phyloP scores from a whole-genome alignment of 2,888 invertebrate genomes.

The Ommatoiulus sabulosus region DNA sequence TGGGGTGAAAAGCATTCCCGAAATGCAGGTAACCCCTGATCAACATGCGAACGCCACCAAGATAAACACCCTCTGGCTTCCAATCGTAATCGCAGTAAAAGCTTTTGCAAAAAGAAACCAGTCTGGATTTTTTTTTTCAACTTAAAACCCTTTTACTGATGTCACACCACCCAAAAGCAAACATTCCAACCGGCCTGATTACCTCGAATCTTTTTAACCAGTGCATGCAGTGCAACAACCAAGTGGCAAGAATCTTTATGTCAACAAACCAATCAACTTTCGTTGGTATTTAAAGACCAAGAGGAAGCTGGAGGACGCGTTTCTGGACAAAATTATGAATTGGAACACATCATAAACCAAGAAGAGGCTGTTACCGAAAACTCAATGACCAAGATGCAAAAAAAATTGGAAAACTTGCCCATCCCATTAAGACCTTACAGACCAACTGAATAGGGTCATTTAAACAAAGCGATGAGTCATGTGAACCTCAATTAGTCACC shows the following conservation, averaged over 20 bases:
- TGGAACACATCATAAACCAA: not conserved
- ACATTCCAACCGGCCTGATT: slow-evolving; percentile 40
- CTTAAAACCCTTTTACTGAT: not conserved
- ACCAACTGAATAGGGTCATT: not conserved
- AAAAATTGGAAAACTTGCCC: not conserved
- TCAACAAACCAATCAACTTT: slow-evolving; percentile 40
- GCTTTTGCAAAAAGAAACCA: not conserved
- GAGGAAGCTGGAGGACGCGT: not conserved
- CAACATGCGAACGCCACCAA: not conserved
- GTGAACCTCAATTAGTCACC: not conserved
- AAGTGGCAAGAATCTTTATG: slow-evolving; percentile 21
- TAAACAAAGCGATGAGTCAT: slow-evolving; percentile 1
- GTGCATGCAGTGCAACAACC: slow-evolving; percentile 9
- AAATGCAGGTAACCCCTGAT: not conserved
- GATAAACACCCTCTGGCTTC: not conserved
- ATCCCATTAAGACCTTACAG: not conserved
- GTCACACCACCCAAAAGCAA: slow-evolving; percentile 6
- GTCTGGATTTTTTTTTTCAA: not conserved
- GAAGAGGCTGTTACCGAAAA: not conserved
- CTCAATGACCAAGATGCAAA: not conserved
- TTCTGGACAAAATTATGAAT: not conserved
- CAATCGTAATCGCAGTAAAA: not conserved
- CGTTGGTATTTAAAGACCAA: not conserved
- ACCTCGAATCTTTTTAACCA: slow-evolving; percentile 6
- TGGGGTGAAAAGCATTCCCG: not conserved